Percentiles rank a stretch among this genome's conserved stretches.
Evolutionary conservation across 2,797 vertebrate species (phyloP).

Genomic region (Oreonectes daqikongensis): DNA sequence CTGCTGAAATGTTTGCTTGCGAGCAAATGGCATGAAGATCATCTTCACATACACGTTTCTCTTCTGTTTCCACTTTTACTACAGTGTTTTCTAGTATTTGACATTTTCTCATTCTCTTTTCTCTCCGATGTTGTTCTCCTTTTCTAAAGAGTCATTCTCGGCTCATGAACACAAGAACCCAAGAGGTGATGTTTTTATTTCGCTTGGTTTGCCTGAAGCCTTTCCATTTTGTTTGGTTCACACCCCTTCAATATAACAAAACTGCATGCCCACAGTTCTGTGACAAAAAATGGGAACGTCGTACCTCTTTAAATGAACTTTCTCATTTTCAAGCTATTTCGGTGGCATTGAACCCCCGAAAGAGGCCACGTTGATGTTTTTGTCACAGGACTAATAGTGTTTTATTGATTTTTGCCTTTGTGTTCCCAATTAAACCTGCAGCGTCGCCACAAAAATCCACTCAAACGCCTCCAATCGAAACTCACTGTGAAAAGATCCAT

Average conservation of each 20-base stretch:
- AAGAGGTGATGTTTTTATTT: constrained; percentile 94
- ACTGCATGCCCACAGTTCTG: constrained; percentile 58
- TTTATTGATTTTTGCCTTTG: neutral
- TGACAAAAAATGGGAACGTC: constrained; percentile 20
- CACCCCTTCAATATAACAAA: constrained; percentile 44
- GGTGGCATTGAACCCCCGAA: neutral
- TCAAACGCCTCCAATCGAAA: constrained; percentile 1
- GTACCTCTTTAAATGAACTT: neutral
- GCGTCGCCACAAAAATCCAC: neutral
- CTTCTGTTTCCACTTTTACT: constrained; percentile 53
- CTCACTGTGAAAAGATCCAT: neutral
- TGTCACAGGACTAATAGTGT: constrained; percentile 30
- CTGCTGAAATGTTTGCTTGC: constrained; percentile 44
- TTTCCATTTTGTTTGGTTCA: constrained; percentile 32
- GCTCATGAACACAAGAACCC: constrained; percentile 99
- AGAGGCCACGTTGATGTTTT: neutral
- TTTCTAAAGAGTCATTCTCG: constrained; percentile 95
- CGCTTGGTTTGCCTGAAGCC: constrained; percentile 72
- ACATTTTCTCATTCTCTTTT: constrained; percentile 83
- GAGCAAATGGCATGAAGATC: constrained; percentile 69
- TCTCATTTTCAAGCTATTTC: neutral
- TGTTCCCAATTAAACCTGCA: constrained; percentile 22
- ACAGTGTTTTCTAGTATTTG: constrained; percentile 65
- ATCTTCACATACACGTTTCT: constrained; percentile 37
- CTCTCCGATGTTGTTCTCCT: constrained; percentile 69